Percentiles rank a stretch among this genome's conserved stretches.
Evolutionary conservation across 2,888 invertebrate genomes (phyloP).

Genomic region (Agrochola circellaris): DNA sequence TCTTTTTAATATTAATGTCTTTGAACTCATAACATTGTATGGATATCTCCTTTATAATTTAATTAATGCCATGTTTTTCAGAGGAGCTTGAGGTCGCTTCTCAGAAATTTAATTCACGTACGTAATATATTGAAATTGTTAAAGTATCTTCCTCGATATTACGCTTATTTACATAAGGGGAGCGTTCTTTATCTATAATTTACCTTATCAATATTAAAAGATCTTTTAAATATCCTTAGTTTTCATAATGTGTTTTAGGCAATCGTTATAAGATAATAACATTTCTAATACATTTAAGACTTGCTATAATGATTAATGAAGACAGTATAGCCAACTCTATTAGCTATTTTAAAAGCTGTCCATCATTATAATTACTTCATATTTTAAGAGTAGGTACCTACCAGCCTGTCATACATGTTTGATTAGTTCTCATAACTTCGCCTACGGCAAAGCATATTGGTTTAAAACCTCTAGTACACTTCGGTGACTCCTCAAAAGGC

Average conservation of each 20-base stretch:
- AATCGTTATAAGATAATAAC: not conserved
- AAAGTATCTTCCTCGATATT: conserved; percentile 16
- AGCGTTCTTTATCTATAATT: not conserved
- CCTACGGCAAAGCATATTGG: conserved; percentile 36
- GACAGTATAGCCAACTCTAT: conserved; percentile 17
- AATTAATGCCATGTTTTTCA: conserved; percentile 36
- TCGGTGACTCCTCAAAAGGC: conserved; percentile 1
- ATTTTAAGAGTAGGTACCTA: conserved; percentile 8
- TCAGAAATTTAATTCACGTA: conserved; percentile 33
- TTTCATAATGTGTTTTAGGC: not conserved
- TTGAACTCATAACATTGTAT: conserved; percentile 1
- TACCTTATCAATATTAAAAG: conserved; percentile 13
- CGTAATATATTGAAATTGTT: conserved; percentile 29
- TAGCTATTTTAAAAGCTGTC: conserved; percentile 32
- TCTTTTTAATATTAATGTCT: conserved; percentile 20
- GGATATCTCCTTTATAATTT: conserved; percentile 24
- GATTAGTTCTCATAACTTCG: conserved; percentile 39
- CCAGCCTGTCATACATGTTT: not conserved
- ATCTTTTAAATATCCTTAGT: not conserved
- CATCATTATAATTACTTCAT: conserved; percentile 49
- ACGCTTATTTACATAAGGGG: conserved; percentile 12
- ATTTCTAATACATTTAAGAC: not conserved
- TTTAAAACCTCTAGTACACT: conserved; percentile 18
- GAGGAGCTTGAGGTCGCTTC: not conserved
- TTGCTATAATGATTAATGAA: conserved; percentile 31